Conservation (phyloP, 1,140 invertebrate genomes). For the Scaptomyza montana region DNA sequence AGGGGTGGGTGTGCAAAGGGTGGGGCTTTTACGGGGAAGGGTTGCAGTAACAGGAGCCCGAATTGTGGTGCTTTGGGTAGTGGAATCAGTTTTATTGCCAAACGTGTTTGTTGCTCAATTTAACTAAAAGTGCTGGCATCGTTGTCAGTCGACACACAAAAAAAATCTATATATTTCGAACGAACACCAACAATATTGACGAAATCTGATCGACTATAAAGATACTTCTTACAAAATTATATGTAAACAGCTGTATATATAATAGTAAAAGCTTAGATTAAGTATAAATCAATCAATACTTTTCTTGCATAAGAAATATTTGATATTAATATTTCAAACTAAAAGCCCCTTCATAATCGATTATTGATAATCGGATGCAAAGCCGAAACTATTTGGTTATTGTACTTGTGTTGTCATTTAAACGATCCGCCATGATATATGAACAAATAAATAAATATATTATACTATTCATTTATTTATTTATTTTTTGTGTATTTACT, state of each 20-base stretch:
- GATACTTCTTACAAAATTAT: constrained; percentile 3
- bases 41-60: not conserved
- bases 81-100: constrained; percentile 79
- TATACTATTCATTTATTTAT: constrained; percentile 37
- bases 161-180: constrained; percentile 15
- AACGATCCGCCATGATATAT: constrained; percentile 52
- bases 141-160: constrained; percentile 44
- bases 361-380: constrained; percentile 26
- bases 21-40: not conserved
- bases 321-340: not conserved
- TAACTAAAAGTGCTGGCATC: constrained; percentile 78
- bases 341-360: not conserved
- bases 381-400: constrained; percentile 65
- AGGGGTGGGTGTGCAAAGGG: not conserved
- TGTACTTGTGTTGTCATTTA: constrained; percentile 67
- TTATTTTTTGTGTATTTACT: constrained; percentile 8
- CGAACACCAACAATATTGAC: constrained; percentile 13
- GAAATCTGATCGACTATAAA: not conserved
- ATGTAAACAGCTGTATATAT: not conserved
- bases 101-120: constrained; percentile 82
- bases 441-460: constrained; percentile 26
- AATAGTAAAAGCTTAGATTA: no score
- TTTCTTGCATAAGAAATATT: no score
- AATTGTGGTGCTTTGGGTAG: constrained; percentile 28
- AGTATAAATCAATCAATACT: no score